Evolutionary conservation across 2,888 invertebrate species (phyloP).

Genomic region (Limnephilus auricula): DNA sequence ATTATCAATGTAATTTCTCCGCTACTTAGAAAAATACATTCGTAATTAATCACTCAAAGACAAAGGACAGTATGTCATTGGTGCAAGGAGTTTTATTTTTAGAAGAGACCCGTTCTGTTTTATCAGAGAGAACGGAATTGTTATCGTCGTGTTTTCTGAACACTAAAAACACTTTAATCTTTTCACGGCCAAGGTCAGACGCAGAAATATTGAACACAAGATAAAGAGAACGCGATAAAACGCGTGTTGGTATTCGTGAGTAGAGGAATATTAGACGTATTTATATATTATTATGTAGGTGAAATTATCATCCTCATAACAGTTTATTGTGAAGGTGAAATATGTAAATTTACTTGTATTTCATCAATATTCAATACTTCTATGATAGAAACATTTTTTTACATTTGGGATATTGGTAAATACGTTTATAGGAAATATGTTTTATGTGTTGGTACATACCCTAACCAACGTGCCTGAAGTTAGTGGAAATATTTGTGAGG

Average conservation of each 20-base stretch:
- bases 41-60: not conserved
- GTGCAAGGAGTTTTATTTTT: not conserved
- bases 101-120: slow-evolving; percentile 5
- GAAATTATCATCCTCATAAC: not conserved
- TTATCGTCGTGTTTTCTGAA: slow-evolving; percentile 24
- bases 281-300: not conserved
- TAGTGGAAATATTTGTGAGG: not conserved
- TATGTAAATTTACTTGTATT: not conserved
- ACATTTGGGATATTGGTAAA: not conserved
- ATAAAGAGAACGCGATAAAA: not conserved
- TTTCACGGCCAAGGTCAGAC: slow-evolving; percentile 52
- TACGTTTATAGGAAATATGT: not conserved
- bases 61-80: not conserved
- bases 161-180: slow-evolving; percentile 40
- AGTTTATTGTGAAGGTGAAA: not conserved
- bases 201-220: slow-evolving; percentile 8
- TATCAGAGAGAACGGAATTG: slow-evolving; percentile 3
- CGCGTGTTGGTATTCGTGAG: not conserved
- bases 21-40: not conserved
- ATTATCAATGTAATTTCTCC: not conserved
- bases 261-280: not conserved
- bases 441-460: not conserved
- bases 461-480: not conserved
- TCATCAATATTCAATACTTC: not conserved
- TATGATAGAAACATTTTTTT: no score